Conservation (phyloP, 2,888 invertebrate species). For the Drosophila hamatofila region DNA sequence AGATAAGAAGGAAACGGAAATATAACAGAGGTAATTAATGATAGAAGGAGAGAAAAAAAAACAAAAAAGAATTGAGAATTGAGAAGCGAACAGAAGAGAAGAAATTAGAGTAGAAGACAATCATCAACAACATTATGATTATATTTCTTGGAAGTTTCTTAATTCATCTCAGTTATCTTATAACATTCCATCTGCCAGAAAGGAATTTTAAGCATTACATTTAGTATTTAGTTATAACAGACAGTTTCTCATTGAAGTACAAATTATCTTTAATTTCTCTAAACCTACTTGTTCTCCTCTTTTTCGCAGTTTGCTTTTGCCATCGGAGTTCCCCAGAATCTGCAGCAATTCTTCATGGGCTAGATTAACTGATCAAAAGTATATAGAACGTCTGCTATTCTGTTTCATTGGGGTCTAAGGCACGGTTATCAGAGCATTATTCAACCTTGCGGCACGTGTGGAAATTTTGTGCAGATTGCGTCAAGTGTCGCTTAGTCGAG, state of each 20-base stretch:
- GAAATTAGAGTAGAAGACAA: neutral
- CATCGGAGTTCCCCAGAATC: constrained; percentile 8
- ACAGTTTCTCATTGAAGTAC: neutral
- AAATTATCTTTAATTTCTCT: neutral
- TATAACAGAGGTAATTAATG: too few relatives aligned
- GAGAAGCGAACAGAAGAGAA: neutral
- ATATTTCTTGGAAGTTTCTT: neutral
- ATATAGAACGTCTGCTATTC: neutral
- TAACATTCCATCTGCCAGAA: neutral
- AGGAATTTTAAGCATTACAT: neutral
- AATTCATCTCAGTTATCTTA: neutral
- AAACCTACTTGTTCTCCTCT: neutral
- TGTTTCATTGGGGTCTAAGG: neutral
- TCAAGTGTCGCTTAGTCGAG: constrained; percentile 52
- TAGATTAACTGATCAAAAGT: constrained; percentile 7
- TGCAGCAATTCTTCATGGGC: constrained; percentile 4
- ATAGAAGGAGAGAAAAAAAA: neutral
- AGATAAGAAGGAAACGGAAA: too few relatives aligned
- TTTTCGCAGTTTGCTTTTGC: neutral
- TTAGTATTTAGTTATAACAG: neutral
- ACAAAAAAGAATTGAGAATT: neutral
- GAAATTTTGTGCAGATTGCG: constrained; percentile 67
- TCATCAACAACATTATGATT: neutral
- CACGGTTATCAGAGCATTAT: constrained; percentile 8
- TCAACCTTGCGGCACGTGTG: constrained; percentile 57